Evolutionary conservation across 2,113 vertebrate species (phyloP).

Genomic region (Aspiorhynchus laticeps): DNA sequence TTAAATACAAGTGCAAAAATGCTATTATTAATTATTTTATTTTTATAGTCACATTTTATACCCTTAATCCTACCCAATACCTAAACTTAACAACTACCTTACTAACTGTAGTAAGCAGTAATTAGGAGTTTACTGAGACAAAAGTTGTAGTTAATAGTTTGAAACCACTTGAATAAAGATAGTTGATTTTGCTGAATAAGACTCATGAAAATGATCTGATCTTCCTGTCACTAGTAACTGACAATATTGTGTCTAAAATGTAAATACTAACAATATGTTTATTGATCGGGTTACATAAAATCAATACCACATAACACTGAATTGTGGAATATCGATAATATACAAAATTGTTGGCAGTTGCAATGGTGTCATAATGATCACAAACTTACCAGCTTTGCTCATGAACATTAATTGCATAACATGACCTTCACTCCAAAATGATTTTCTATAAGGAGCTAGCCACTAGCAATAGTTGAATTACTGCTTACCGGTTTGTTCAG

Average conservation of each 20-base stretch:
- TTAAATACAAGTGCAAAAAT: too few species aligned
- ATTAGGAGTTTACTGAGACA: too few species aligned
- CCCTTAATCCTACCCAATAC: too few species aligned
- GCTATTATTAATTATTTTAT: too few species aligned
- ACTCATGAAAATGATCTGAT: not conserved
- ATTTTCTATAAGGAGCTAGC: not conserved
- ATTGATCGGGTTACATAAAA: not conserved
- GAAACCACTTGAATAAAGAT: not conserved
- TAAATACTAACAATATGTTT: conserved; percentile 13
- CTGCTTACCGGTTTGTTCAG: too few species aligned
- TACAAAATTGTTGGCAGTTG: conserved; percentile 13
- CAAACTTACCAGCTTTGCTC: not conserved
- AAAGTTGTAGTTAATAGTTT: too few species aligned
- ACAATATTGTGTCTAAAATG: not conserved
- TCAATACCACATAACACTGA: conserved; percentile 7
- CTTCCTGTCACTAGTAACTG: not conserved
- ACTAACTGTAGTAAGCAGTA: too few species aligned
- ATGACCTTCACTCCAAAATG: not conserved
- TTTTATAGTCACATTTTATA: too few species aligned
- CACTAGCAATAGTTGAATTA: not conserved
- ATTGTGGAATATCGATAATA: not conserved
- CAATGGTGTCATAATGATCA: not conserved
- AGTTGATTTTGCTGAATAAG: not conserved
- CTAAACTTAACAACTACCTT: too few species aligned
- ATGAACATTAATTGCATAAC: not conserved